A percentile compares a stretch with the other conserved stretches of the same genome.
Evolutionary conservation across 1,140 invertebrate species (phyloP).

Genomic region (Bombus waltoni): DNA sequence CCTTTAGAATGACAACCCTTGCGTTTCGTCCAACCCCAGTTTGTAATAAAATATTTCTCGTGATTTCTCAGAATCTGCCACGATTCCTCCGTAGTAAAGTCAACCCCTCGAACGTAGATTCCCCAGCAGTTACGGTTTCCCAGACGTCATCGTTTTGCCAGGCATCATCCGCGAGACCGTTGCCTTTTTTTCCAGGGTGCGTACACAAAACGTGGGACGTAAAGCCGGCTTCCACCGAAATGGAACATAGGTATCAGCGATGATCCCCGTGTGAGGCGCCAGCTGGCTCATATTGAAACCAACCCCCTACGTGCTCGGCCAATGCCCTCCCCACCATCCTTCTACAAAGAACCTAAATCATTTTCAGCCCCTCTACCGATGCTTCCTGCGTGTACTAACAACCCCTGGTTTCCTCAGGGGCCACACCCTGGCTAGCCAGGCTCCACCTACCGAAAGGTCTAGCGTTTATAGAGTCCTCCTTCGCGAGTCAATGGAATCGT

Average conservation of each 20-base stretch:
- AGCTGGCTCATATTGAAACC: constrained; percentile 78
- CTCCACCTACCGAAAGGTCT: constrained; percentile 66
- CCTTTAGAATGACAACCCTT: background rate
- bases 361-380: constrained; percentile 65
- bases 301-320: constrained; percentile 67
- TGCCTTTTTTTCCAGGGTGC: constrained; percentile 34
- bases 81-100: constrained; percentile 14
- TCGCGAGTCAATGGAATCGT: constrained; percentile 42
- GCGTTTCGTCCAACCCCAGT: too few relatives aligned
- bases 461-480: constrained; percentile 52
- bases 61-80: background rate
- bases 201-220: constrained; percentile 47
- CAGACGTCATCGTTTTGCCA: constrained; percentile 13
- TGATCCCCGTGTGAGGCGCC: constrained; percentile 76
- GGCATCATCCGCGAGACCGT: constrained; percentile 55
- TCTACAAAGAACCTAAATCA: constrained; percentile 69
- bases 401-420: constrained; percentile 64
- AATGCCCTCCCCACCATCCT: constrained; percentile 53
- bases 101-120: background rate
- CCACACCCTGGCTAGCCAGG: constrained; percentile 63
- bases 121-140: background rate
- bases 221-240: constrained; percentile 69
- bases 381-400: constrained; percentile 64
- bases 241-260: constrained; percentile 72
- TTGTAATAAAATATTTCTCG: background rate